phyloP scores from a whole-genome alignment of 1,140 invertebrate genomes.

The Cataglyphis hispanica region DNA sequence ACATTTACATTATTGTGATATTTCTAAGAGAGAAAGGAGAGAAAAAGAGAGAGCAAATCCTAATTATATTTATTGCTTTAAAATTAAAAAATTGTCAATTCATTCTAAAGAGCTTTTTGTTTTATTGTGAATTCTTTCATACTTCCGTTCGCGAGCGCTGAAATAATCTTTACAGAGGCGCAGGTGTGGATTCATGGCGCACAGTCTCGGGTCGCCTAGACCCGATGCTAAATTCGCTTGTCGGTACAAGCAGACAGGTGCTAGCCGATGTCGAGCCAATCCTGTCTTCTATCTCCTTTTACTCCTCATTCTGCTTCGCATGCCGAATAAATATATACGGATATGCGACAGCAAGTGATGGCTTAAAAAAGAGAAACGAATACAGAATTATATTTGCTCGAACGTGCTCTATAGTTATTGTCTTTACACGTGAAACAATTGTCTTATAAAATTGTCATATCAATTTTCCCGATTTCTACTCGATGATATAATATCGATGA shows the following conservation, averaged over 20 bases:
- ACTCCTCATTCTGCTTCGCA: background rate
- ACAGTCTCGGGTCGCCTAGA: constrained; percentile 3
- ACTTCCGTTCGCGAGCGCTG: background rate
- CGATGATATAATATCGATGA: background rate
- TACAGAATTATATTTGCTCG: background rate
- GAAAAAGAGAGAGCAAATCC: background rate
- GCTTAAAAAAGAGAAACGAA: background rate
- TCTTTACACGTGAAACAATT: background rate
- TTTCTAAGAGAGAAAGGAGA: background rate
- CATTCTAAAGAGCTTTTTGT: background rate
- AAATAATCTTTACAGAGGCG: constrained; percentile 31
- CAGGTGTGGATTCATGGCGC: constrained; percentile 12
- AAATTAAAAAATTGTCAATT: constrained; percentile 37
- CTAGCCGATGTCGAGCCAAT: constrained; percentile 61
- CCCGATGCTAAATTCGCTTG: constrained; percentile 62
- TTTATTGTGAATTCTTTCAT: background rate
- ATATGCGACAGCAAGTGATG: background rate
- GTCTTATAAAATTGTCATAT: background rate
- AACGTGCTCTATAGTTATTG: background rate
- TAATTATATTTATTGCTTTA: background rate
- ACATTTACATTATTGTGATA: background rate
- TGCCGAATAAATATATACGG: constrained; percentile 25
- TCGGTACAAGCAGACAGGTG: constrained; percentile 59
- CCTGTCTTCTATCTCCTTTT: constrained; percentile 32
- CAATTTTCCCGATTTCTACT: background rate